phyloP scores from a whole-genome alignment of 35 echinoderm and acorn worm genomes.

The Lytechinus pictus region DNA sequence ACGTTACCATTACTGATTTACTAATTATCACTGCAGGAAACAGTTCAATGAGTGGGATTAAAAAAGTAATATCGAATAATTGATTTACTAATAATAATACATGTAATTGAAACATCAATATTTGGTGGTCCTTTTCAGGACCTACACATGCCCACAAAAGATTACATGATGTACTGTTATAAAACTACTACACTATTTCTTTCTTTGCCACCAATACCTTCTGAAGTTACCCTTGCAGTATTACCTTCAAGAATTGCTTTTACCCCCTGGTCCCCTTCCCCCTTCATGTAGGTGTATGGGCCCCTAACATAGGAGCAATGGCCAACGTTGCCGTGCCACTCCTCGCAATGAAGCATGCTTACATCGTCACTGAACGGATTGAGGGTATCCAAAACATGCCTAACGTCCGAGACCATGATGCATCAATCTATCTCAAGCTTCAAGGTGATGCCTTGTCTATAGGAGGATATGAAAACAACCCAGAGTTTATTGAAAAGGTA shows the following conservation, averaged over 20 bases:
- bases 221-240: too few species aligned
- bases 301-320: conserved; percentile 79
- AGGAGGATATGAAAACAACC: conserved; percentile 92
- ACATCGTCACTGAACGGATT: conserved; percentile 87
- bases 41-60: too few species aligned
- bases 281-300: conserved; percentile 77
- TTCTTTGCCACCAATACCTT: too few species aligned
- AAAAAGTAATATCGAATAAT: too few species aligned
- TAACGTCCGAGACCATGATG: conserved; percentile 94
- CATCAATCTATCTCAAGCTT: conserved; percentile 87
- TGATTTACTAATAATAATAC: background rate
- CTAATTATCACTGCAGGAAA: too few species aligned
- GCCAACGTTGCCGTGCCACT: conserved; percentile 78
- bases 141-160: too few species aligned
- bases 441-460: conserved; percentile 87
- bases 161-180: too few species aligned
- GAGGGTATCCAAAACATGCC: conserved; percentile 94
- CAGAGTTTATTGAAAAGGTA: conserved; percentile 82
- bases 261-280: background rate
- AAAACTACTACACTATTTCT: too few species aligned
- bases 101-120: background rate
- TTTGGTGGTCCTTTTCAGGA: background rate
- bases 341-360: conserved; percentile 84
- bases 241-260: too few species aligned
- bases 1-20: too few species aligned